Base-by-base conservation (phyloP, 2,797 vertebrate species). In the Paratrypauchen microcephalus region DNA sequence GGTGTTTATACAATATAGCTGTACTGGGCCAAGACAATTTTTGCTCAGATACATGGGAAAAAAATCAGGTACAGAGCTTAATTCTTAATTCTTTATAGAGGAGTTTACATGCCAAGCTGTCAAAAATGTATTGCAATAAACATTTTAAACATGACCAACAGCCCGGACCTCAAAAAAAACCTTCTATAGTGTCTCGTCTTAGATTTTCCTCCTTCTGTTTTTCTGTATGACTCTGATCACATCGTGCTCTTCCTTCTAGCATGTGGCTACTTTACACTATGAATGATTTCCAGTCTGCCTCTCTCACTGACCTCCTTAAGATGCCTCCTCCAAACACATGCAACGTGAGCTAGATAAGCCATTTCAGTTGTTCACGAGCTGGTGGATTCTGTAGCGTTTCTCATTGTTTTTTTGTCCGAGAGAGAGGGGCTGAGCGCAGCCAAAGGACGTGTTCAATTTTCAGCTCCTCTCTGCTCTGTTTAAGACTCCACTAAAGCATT, bases 161-260 rank as follows among this genome's bases (percentile, higher is more conserved):
- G 41, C 12, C 41, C 41, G 1, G 41, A 45, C 41, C 41, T 45
- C 1, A 15, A 45, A 13, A 41, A 41, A 41, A 58, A 28, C n/a
- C 58, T 2, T 18, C 58, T 12, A 18, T 3, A 19, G 58, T 32
- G 58, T 36, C 28, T 36, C 58, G 7, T 18, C 58, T 59, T 19
- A 7, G 74, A 78, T 84, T 36, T 78, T 84, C 87, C 85, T 84
- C 83, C 86, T 88, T 89, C 86, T 92, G 86, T 92, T 92, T 91
- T 90, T 93, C 68, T 93, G 92, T 93, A 91, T 91, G 88, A 91
- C 85, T 83, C 76, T 84, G 84, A 79, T 88, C 85, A 87, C 74
- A 41, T 77, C 78, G 81, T 74, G 83, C 81, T 91, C 86, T 87
- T 89, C 88, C 88, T 87, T 79, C 32, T 58, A 81, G 88, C 91